phyloP scores from a whole-genome alignment of 2,888 invertebrate genomes.

The Entomobrya multifasciata region DNA sequence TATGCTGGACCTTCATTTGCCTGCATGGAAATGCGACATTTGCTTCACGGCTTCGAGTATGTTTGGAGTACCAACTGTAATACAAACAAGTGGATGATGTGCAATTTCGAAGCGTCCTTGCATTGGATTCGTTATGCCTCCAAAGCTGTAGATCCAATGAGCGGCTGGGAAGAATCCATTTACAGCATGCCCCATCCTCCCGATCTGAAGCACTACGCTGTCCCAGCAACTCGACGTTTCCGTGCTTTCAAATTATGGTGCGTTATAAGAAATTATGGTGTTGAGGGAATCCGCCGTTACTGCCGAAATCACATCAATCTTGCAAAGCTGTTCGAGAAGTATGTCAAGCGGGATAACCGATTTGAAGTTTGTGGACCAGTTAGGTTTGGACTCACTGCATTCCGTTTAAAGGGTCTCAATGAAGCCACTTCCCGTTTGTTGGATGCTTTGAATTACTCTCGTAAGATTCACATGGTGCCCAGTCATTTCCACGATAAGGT shows the following conservation, averaged over 20 bases:
- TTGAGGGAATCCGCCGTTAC: constrained; percentile 67
- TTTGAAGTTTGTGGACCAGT: constrained; percentile 71
- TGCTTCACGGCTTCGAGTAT: constrained; percentile 64
- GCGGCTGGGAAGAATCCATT: constrained; percentile 59
- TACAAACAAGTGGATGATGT: constrained; percentile 76
- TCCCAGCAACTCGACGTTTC: constrained; percentile 68
- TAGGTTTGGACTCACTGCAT: constrained; percentile 87
- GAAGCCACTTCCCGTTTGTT: constrained; percentile 88
- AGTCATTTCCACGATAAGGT: constrained; percentile 88
- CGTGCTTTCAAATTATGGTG: constrained; percentile 73
- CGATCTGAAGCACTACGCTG: constrained; percentile 57
- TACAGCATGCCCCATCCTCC: constrained; percentile 27
- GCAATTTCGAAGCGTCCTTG: constrained; percentile 75
- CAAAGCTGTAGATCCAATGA: constrained; percentile 56
- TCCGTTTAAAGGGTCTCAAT: constrained; percentile 87
- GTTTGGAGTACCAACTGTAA: constrained; percentile 69
- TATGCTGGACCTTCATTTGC: constrained; percentile 75
- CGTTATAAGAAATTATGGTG: constrained; percentile 74
- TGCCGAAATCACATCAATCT: constrained; percentile 68
- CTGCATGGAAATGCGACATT: constrained; percentile 73
- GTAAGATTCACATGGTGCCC: constrained; percentile 92
- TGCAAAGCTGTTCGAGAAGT: constrained; percentile 71
- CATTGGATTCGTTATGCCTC: constrained; percentile 69
- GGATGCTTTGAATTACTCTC: constrained; percentile 90
- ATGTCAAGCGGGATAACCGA: constrained; percentile 68